Evolutionary conservation across 1,140 invertebrate species (phyloP).

Genomic region (Maniola jurtina): DNA sequence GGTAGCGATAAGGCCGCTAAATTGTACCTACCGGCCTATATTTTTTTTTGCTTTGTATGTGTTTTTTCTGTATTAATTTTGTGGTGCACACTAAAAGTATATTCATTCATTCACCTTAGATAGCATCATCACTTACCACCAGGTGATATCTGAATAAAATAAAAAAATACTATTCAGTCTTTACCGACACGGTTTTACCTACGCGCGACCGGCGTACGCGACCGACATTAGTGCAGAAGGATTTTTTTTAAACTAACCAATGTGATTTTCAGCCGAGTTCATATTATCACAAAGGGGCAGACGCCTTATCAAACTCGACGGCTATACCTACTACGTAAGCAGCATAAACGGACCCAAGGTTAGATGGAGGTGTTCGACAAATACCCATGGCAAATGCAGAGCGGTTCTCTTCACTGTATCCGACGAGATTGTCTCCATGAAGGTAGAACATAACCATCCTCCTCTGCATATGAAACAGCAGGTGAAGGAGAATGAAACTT

Average conservation of each 20-base stretch:
- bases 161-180: too few relatives aligned
- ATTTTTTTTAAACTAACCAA: not conserved
- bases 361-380: slow-evolving; percentile 41
- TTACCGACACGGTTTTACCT: too few relatives aligned
- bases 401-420: slow-evolving; percentile 25
- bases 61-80: too few relatives aligned
- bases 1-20: too few relatives aligned
- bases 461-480: not conserved
- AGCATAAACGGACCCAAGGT: slow-evolving; percentile 4
- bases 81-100: too few relatives aligned
- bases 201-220: too few relatives aligned
- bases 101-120: too few relatives aligned
- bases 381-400: slow-evolving; percentile 33
- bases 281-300: slow-evolving; percentile 5
- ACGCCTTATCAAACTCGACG: slow-evolving; percentile 13
- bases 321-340: slow-evolving; percentile 24
- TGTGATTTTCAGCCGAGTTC: slow-evolving; percentile 9
- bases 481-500: not conserved
- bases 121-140: too few relatives aligned
- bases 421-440: slow-evolving; percentile 16
- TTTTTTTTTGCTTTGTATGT: too few relatives aligned
- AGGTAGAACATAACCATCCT: slow-evolving; percentile 1
- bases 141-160: too few relatives aligned
- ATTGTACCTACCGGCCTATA: too few relatives aligned
- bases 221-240: too few relatives aligned